A percentile compares a stretch with the other conserved stretches of the same genome.
Conservation (phyloP, 2,113 vertebrate genomes). For the Trogon melanurus region DNA sequence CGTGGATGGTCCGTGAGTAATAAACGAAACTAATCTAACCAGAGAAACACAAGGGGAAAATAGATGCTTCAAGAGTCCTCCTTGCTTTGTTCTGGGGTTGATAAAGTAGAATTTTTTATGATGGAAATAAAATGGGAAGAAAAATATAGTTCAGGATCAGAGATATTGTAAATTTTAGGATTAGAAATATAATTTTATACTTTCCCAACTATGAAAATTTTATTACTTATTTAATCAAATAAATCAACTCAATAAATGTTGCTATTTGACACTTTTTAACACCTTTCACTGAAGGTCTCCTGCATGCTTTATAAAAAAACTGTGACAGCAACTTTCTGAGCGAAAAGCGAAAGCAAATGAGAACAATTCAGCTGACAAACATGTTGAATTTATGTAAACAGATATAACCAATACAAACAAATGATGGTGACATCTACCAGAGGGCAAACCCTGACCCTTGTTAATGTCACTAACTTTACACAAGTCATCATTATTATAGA, state of each 20-base stretch:
- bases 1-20: background rate
- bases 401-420: background rate
- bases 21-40: background rate
- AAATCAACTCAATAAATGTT: constrained; percentile 33
- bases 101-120: constrained; percentile 18
- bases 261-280: background rate
- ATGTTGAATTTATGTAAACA: background rate
- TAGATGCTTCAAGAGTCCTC: background rate
- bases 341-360: background rate
- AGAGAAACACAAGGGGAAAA: constrained; percentile 20
- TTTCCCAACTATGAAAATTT: constrained; percentile 44
- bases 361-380: background rate
- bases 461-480: background rate
- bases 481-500: background rate
- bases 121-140: constrained; percentile 39
- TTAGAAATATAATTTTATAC: constrained; percentile 49
- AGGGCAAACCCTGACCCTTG: background rate
- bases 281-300: background rate
- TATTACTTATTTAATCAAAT: constrained; percentile 51
- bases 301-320: background rate
- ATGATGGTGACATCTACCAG: background rate
- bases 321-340: background rate
- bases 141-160: constrained; percentile 41
- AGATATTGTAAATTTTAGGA: background rate
- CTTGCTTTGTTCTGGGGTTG: background rate